A percentile compares a stretch with the other conserved stretches of the same genome.
These are phyloP conservation scores for Porphyrio hochstetteri DNA, from an alignment of 2,113 vertebrate genomes.

Conservation along the genomic window DNA sequence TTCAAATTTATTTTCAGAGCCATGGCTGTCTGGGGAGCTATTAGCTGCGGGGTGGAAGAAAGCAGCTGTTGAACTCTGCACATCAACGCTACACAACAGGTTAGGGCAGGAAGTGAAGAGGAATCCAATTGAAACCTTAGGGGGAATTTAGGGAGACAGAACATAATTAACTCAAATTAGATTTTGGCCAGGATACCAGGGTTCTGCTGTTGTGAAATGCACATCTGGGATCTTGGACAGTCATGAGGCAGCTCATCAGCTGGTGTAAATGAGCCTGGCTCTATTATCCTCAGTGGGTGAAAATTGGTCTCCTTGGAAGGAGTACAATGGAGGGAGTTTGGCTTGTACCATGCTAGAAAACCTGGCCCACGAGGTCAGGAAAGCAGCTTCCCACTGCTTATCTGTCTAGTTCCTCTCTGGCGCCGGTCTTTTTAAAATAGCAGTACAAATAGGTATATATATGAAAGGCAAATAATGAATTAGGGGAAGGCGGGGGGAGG, in stretches of 20 bases:
- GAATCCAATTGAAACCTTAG: conserved; percentile 38
- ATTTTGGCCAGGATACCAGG: neutral
- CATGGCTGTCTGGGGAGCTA: neutral
- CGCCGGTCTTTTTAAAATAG: neutral
- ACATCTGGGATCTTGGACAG: neutral
- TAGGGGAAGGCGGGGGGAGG: neutral
- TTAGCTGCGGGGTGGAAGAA: neutral
- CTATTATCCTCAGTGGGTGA: neutral
- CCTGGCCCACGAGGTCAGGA: neutral
- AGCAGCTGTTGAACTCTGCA: conserved; percentile 41
- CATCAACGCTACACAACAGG: conserved; percentile 2
- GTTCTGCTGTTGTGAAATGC: conserved; percentile 10
- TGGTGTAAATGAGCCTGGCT: conserved; percentile 30
- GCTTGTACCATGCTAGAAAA: neutral
- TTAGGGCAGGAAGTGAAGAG: conserved; percentile 21
- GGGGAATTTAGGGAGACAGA: conserved; percentile 45
- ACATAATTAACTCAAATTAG: conserved; percentile 12
- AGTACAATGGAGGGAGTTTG: neutral
- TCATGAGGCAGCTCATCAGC: conserved; percentile 48
- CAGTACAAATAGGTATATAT: neutral
- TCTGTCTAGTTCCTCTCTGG: neutral
- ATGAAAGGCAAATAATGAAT: neutral
- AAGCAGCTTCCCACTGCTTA: neutral
- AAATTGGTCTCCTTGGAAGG: neutral
- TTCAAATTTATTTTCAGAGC: neutral